Evolutionary conservation across 2,888 invertebrate species (phyloP).

Genomic region (Ceramica pisi): DNA sequence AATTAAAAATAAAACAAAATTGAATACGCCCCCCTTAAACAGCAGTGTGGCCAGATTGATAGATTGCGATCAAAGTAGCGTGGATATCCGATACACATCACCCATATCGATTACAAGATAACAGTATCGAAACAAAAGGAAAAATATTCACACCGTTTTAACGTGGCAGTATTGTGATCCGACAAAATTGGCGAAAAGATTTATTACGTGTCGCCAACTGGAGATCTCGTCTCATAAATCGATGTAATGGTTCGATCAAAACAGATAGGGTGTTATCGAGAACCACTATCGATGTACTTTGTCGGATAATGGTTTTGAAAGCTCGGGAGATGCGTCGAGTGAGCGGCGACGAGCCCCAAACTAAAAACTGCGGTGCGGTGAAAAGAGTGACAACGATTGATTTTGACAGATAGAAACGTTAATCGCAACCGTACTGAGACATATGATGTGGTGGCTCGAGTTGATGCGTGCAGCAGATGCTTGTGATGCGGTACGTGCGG

Average conservation of each 20-base stretch:
- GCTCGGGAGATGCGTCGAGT: slow-evolving; percentile 69
- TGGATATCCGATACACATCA: slow-evolving; percentile 68
- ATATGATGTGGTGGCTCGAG: slow-evolving; percentile 60
- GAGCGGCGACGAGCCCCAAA: slow-evolving; percentile 66
- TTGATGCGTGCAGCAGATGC: slow-evolving; percentile 72
- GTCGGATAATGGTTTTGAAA: slow-evolving; percentile 81
- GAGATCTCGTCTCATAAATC: slow-evolving; percentile 83
- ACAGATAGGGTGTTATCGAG: slow-evolving; percentile 78
- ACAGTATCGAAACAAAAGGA: slow-evolving; percentile 67
- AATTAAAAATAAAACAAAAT: slow-evolving; percentile 55
- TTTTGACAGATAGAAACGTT: slow-evolving; percentile 70
- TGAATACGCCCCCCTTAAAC: slow-evolving; percentile 53
- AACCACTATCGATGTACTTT: slow-evolving; percentile 73
- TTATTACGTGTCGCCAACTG: slow-evolving; percentile 79
- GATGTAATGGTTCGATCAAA: slow-evolving; percentile 80
- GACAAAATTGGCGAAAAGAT: slow-evolving; percentile 77
- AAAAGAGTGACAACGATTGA: slow-evolving; percentile 77
- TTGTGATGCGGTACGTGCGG: slow-evolving; percentile 39
- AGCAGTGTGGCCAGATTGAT: slow-evolving; percentile 54
- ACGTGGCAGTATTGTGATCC: slow-evolving; percentile 70
- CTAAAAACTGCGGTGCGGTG: slow-evolving; percentile 67
- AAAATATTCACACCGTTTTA: slow-evolving; percentile 70
- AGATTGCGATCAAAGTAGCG: slow-evolving; percentile 63
- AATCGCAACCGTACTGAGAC: slow-evolving; percentile 57
- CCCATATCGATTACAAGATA: slow-evolving; percentile 73